Percentiles rank a stretch among this genome's conserved stretches.
These are phyloP conservation scores for Esox lucius DNA, from an alignment of 2,797 vertebrate species.

Conservation along the genomic window DNA sequence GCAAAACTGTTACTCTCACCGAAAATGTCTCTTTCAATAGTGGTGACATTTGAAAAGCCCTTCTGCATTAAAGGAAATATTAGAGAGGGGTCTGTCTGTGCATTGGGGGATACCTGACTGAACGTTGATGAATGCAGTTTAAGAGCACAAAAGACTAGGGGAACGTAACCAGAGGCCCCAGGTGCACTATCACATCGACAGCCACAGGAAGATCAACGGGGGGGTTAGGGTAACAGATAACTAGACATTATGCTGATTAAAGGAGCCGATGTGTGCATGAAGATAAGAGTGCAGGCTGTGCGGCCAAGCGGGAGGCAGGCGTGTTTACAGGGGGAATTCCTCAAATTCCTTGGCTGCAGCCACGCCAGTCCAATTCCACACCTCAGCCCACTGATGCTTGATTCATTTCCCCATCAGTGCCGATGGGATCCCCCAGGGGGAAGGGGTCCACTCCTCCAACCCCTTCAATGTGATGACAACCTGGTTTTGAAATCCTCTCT, in stretches of 20 bases:
- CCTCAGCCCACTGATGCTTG: conserved; percentile 62
- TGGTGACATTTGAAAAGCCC: conserved; percentile 53
- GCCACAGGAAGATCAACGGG: conserved; percentile 38
- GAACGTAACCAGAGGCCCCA: conserved; percentile 13
- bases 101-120: conserved; percentile 28
- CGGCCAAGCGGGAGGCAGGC: conserved; percentile 57
- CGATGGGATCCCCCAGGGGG: conserved; percentile 45
- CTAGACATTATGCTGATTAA: conserved; percentile 62
- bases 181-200: conserved; percentile 34
- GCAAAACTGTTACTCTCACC: conserved; percentile 28
- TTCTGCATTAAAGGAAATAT: conserved; percentile 35
- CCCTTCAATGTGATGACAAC: background rate
- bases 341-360: conserved; percentile 71
- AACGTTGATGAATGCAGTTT: conserved; percentile 30
- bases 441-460: conserved; percentile 1
- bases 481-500: background rate
- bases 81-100: conserved; percentile 39
- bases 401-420: conserved; percentile 41
- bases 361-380: conserved; percentile 65
- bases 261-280: conserved; percentile 44
- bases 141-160: conserved; percentile 30
- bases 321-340: conserved; percentile 75
- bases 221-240: conserved; percentile 51
- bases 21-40: conserved; percentile 32
- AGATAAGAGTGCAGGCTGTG: conserved; percentile 65